A percentile compares a stretch with the other conserved stretches of the same genome.
These are phyloP conservation scores for Salpingus planirostris DNA, from an alignment of 2,888 invertebrate species.

Conservation along the genomic window DNA sequence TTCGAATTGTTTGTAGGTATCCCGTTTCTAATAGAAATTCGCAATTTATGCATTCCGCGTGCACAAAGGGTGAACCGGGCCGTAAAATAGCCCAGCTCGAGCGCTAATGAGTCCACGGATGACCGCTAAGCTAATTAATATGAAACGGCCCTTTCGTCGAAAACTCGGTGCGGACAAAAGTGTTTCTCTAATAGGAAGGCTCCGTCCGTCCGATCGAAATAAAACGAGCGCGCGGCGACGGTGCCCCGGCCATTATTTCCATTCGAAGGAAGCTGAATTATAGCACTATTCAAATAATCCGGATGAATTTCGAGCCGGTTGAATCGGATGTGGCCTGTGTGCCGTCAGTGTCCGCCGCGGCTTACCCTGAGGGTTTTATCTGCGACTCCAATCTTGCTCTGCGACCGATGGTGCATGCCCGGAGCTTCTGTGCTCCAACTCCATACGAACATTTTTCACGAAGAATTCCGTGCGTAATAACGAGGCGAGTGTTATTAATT, in stretches of 20 bases:
- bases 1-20: no score
- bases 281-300: constrained; percentile 26
- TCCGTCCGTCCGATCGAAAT: no score
- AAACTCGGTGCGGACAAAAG: no score
- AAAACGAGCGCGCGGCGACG: constrained; percentile 16
- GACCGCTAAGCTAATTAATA: constrained; percentile 16
- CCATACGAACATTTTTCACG: no score
- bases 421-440: no score
- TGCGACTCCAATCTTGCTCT: not conserved
- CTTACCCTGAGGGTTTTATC: constrained; percentile 2
- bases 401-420: no score
- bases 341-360: constrained; percentile 16
- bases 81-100: constrained; percentile 10
- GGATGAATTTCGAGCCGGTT: constrained; percentile 25
- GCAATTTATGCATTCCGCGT: constrained; percentile 12
- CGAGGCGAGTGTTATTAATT: no score
- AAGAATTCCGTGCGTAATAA: no score
- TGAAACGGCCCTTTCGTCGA: no score
- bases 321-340: constrained; percentile 14
- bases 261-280: constrained; percentile 21
- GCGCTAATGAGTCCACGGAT: constrained; percentile 13
- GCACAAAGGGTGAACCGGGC: constrained; percentile 8
- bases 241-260: constrained; percentile 21
- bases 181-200: no score
- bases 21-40: no score